Conservation (phyloP, 2,888 invertebrate genomes). For the Didymodactylos carnosus region DNA sequence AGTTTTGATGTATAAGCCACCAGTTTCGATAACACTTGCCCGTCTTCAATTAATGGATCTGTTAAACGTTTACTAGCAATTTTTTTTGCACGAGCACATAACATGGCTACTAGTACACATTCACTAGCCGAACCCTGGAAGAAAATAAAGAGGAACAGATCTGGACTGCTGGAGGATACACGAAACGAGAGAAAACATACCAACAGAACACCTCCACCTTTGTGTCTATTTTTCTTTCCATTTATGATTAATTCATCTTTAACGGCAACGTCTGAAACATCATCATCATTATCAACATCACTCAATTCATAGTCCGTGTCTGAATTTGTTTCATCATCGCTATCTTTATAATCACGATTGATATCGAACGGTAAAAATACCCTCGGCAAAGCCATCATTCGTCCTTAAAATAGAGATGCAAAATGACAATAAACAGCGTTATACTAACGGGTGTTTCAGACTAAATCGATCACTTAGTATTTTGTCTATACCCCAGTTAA, state of each 20-base stretch:
- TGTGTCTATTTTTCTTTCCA: background rate
- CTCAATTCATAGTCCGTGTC: background rate
- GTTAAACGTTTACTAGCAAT: conserved; percentile 21
- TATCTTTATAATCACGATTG: background rate
- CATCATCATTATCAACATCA: background rate
- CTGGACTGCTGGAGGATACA: background rate
- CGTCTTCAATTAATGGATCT: background rate
- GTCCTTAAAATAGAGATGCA: no score
- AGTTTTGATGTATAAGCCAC: conserved; percentile 19
- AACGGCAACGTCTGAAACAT: background rate
- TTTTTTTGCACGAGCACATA: conserved; percentile 61
- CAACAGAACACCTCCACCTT: background rate
- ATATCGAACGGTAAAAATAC: conserved; percentile 48
- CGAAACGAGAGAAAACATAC: background rate
- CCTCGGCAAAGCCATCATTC: conserved; percentile 60
- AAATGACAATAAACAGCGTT: no score
- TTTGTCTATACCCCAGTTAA: no score
- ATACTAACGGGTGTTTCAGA: no score
- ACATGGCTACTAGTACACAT: conserved; percentile 69
- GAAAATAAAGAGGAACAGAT: conserved; percentile 16
- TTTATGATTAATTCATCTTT: background rate
- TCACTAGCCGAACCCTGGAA: conserved; percentile 78
- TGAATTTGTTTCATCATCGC: background rate
- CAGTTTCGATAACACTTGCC: conserved; percentile 14
- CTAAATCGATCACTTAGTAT: no score